Evolutionary conservation across 2,888 invertebrate species (phyloP).

Genomic region (Drosophila buzzatii): DNA sequence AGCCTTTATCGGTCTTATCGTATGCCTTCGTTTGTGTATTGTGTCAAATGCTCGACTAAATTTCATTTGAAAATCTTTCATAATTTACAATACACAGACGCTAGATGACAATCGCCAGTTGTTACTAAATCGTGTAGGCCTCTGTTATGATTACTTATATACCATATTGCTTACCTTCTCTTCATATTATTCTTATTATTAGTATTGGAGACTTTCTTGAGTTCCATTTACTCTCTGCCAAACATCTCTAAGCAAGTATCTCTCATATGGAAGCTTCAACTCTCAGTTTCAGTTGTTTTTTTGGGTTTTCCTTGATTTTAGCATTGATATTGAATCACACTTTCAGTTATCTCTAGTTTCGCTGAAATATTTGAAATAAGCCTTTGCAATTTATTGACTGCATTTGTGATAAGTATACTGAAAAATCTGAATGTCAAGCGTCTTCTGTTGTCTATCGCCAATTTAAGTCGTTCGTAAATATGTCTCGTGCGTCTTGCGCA

Average conservation of each 20-base stretch:
- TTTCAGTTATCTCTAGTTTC: neutral
- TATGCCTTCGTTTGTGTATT: constrained; percentile 38
- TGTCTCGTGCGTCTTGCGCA: constrained; percentile 48
- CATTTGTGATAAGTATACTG: constrained; percentile 15
- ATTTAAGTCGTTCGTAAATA: constrained; percentile 55
- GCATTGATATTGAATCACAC: neutral
- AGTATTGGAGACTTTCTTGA: neutral
- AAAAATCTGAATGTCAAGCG: constrained; percentile 11
- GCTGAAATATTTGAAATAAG: neutral
- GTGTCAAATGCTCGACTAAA: constrained; percentile 45
- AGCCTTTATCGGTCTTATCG: constrained; percentile 55
- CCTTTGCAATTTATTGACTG: neutral
- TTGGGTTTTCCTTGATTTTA: neutral
- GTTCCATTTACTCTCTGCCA: neutral
- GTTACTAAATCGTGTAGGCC: neutral
- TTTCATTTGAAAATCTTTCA: constrained; percentile 56
- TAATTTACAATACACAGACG: constrained; percentile 49
- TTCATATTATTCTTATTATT: no score
- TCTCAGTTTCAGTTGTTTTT: neutral
- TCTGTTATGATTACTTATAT: neutral
- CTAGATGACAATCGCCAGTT: constrained; percentile 27
- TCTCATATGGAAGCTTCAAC: neutral
- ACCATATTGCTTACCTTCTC: neutral
- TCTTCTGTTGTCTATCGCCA: constrained; percentile 1
- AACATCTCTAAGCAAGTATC: neutral